Base-by-base conservation (phyloP, 2,113 vertebrate genomes). In the Poecile atricapillus region DNA sequence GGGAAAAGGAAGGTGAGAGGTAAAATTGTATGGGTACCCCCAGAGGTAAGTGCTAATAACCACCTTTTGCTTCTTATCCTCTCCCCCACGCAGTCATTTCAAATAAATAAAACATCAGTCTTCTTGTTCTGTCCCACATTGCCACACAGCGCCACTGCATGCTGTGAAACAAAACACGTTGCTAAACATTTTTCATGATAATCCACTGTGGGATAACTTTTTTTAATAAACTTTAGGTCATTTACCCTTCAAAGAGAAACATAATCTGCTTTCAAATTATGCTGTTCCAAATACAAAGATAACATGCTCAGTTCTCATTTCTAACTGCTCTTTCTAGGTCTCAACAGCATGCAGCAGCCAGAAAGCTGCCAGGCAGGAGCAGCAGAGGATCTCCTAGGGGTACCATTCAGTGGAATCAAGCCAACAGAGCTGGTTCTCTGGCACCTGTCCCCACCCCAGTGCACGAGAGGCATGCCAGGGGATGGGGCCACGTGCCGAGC, bases 221-320 rank as follows among this genome's bases (percentile, higher is more conserved):
- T 92, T 79, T 78, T 39, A 93, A 94, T 89, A 92, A 83, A 96
- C 90, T 95, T 93, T 53, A 94, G 90, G 90, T 93, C 92, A 92
- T 89, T 92, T 94, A 88, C 62, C 80, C 88, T 96, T 94, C 93
- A 94, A 95, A 96, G 79, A 87, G 85, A 96, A 96, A 89, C 76
- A 94, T 92, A 94, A 96, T 94, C 94, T 95, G 69, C 90, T 96
- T 96, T 94, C 90, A 90, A 93, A 93, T 71, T 78, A 92, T 15
- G 60, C 85, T 95, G 86, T 60, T 95, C 53, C 92, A 90, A 96
- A 77, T 75, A 94, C 87, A 82, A 94, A 93, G 92, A 94, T 86
- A 96, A 95, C 86, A 80, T 52, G 58, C 86, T 94, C 90, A 49
- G 73, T 92, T 92, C 76, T 92, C 92, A 87, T 83, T 87, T 87